Percentiles rank a stretch among this genome's conserved stretches.
Evolutionary conservation across 2,888 invertebrate genomes (phyloP).

Genomic region (Octonoba sinensis): DNA sequence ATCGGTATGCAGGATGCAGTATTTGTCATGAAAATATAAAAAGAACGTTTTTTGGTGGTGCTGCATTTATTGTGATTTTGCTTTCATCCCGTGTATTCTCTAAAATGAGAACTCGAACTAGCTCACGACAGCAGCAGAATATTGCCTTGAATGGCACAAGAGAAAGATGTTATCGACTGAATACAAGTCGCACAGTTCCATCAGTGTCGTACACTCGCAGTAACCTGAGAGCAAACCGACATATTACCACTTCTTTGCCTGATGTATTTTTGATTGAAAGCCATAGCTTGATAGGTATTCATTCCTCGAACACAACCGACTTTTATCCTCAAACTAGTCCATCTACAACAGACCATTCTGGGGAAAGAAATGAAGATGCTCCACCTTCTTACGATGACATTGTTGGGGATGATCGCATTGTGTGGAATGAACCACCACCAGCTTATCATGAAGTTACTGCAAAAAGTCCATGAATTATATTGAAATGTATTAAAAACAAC

Average conservation of each 20-base stretch:
- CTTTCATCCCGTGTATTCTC: conserved; percentile 50
- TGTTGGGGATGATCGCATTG: conserved; percentile 43
- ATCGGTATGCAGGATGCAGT: conserved; percentile 49
- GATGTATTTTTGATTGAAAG: conserved; percentile 61
- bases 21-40: conserved; percentile 63
- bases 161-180: conserved; percentile 37
- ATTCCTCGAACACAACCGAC: conserved; percentile 53
- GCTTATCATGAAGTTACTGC: conserved; percentile 54
- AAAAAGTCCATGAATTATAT: conserved; percentile 40
- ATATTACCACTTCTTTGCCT: conserved; percentile 45
- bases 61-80: conserved; percentile 53
- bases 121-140: conserved; percentile 43
- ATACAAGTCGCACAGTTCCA: conserved; percentile 55
- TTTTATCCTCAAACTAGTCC: conserved; percentile 43
- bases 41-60: conserved; percentile 60
- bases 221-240: conserved; percentile 38
- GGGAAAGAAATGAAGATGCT: conserved; percentile 42
- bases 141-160: conserved; percentile 18
- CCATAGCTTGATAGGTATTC: conserved; percentile 44
- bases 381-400: conserved; percentile 61
- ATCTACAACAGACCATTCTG: conserved; percentile 35
- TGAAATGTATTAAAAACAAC: not conserved
- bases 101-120: conserved; percentile 38
- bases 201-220: conserved; percentile 48
- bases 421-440: conserved; percentile 61